These are phyloP conservation scores for Muscina levida DNA, from an alignment of 2,888 invertebrate genomes.

Conservation along the genomic window DNA sequence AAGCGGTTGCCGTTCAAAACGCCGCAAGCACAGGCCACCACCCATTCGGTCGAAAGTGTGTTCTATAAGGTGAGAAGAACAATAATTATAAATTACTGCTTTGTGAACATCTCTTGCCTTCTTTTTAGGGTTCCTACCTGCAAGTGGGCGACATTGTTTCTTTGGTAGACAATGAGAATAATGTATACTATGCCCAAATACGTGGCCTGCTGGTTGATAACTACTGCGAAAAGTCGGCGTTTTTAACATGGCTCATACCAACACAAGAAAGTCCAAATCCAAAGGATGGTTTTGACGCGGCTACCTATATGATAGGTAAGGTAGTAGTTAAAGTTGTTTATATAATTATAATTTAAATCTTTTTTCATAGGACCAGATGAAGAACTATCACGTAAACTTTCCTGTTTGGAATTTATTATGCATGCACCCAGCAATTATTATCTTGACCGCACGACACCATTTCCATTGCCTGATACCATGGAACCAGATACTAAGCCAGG, in stretches of 20 bases:
- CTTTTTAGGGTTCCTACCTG: constrained; percentile 83
- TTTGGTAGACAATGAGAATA: constrained; percentile 87
- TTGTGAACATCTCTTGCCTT: not conserved
- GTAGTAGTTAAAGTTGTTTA: not conserved
- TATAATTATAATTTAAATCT: too few relatives aligned
- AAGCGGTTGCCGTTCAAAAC: constrained; percentile 90
- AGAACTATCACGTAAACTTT: constrained; percentile 91
- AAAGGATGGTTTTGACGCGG: constrained; percentile 90
- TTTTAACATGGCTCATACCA: constrained; percentile 94
- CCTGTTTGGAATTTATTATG: constrained; percentile 95
- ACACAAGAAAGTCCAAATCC: constrained; percentile 90
- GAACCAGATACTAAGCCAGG: constrained; percentile 81
- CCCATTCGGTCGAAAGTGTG: constrained; percentile 87
- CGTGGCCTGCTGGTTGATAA: constrained; percentile 94
- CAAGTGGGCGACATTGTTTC: constrained; percentile 96
- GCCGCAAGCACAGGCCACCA: constrained; percentile 89
- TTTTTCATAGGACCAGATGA: constrained; percentile 88
- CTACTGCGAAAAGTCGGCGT: constrained; percentile 95
- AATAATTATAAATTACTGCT: not conserved
- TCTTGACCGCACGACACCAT: constrained; percentile 87
- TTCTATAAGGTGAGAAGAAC: constrained; percentile 84
- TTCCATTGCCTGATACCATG: constrained; percentile 82
- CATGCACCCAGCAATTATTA: constrained; percentile 96
- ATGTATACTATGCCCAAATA: constrained; percentile 93
- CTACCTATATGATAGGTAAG: constrained; percentile 92